Conservation (phyloP, 1,140 invertebrate species). For the Drosophila pseudoobscura region DNA sequence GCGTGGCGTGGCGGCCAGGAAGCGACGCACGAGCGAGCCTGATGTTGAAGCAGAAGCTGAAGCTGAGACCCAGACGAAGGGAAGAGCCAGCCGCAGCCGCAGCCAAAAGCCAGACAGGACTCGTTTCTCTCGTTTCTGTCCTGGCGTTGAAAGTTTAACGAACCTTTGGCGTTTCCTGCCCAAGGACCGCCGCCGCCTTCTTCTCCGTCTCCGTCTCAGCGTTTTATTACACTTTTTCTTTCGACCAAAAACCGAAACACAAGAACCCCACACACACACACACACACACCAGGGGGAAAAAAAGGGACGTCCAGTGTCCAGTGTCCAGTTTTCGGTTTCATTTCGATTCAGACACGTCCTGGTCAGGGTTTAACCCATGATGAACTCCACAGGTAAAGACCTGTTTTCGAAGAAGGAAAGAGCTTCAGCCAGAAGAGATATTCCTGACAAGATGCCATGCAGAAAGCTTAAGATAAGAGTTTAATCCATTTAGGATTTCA, state of each 20-base stretch:
- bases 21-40: conserved; percentile 51
- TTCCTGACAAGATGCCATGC: no score
- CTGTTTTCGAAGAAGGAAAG: conserved; percentile 11
- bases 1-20: conserved; percentile 77
- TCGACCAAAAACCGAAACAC: conserved; percentile 12
- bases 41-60: conserved; percentile 17
- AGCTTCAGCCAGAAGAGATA: no score
- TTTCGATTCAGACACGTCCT: conserved; percentile 59
- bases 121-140: conserved; percentile 16
- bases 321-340: conserved; percentile 77
- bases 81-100: conserved; percentile 16
- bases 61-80: conserved; percentile 57
- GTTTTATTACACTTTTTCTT: conserved; percentile 74
- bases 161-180: conserved; percentile 73
- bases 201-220: conserved; percentile 2
- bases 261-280: conserved; percentile 9
- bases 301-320: conserved; percentile 39
- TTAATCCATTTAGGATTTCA: no score
- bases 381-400: conserved; percentile 13
- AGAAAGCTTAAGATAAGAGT: no score
- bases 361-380: conserved; percentile 23
- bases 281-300: neutral
- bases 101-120: conserved; percentile 23
- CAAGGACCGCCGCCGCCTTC: conserved; percentile 25
- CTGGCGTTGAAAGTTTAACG: conserved; percentile 69